phyloP scores from a whole-genome alignment of 2,113 vertebrate species.

The Phasianus colchicus region DNA sequence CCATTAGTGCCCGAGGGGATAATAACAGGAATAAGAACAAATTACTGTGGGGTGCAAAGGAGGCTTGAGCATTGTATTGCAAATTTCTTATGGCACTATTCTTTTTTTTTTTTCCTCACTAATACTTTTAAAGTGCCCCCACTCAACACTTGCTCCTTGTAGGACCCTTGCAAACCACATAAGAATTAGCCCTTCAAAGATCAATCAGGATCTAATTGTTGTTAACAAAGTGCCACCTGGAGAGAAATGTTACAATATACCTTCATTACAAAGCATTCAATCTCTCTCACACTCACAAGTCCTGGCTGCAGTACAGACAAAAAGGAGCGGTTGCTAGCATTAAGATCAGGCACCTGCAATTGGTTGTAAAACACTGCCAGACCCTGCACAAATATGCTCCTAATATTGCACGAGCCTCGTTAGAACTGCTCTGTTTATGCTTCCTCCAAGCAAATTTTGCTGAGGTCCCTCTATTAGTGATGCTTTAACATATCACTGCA shows the following conservation, averaged over 20 bases:
- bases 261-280: constrained; percentile 78
- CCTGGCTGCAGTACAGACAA: constrained; percentile 60
- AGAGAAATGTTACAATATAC: constrained; percentile 80
- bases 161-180: constrained; percentile 76
- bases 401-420: background rate
- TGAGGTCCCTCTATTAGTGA: background rate
- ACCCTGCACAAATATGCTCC: constrained; percentile 41
- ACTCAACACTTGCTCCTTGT: constrained; percentile 78
- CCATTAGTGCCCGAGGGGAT: constrained; percentile 79
- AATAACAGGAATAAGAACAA: constrained; percentile 82
- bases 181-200: constrained; percentile 80
- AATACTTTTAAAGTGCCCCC: constrained; percentile 79
- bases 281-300: constrained; percentile 58
- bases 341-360: constrained; percentile 72
- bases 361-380: constrained; percentile 42
- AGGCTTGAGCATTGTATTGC: constrained; percentile 76
- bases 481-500: background rate
- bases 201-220: constrained; percentile 79
- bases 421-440: background rate
- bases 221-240: constrained; percentile 80
- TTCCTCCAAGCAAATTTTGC: background rate
- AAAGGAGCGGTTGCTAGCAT: constrained; percentile 50
- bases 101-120: constrained; percentile 37
- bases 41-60: constrained; percentile 74
- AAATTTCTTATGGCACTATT: constrained; percentile 77